Evolutionary conservation across 2,888 invertebrate species (phyloP).

Genomic region (Macaria notata): DNA sequence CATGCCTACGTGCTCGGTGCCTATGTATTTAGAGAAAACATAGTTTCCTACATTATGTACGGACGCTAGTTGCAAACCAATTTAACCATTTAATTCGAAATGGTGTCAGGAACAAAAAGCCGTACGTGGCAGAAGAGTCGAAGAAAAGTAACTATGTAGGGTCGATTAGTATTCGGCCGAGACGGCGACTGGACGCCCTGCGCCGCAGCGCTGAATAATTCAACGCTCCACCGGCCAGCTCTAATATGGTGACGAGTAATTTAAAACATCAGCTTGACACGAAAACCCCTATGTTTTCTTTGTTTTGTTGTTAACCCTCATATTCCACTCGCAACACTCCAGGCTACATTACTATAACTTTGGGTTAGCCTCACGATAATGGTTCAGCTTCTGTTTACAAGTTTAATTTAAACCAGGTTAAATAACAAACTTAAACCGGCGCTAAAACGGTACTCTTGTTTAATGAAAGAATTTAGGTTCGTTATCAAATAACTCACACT

Average conservation of each 20-base stretch:
- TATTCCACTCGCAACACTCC: too few species aligned
- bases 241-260: conserved; percentile 54
- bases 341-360: not conserved
- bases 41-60: conserved; percentile 21
- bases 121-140: conserved; percentile 32
- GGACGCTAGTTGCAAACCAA: conserved; percentile 25
- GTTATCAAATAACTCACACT: conserved; percentile 22
- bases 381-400: conserved; percentile 11
- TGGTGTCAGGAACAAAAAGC: conserved; percentile 28
- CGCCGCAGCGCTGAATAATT: conserved; percentile 54
- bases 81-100: conserved; percentile 29
- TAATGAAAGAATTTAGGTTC: conserved; percentile 21
- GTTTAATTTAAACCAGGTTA: conserved; percentile 16
- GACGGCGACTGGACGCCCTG: conserved; percentile 44
- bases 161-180: conserved; percentile 56
- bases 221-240: conserved; percentile 50
- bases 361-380: conserved; percentile 11
- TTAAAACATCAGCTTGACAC: conserved; percentile 45
- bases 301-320: not conserved
- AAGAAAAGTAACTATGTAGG: conserved; percentile 41
- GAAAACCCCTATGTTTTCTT: conserved; percentile 21
- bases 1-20: conserved; percentile 8
- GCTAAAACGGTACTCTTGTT: conserved; percentile 19
- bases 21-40: conserved; percentile 25
- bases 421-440: conserved; percentile 14